phyloP scores from a whole-genome alignment of 2,888 invertebrate genomes.

The Diadegma fenestrale region DNA sequence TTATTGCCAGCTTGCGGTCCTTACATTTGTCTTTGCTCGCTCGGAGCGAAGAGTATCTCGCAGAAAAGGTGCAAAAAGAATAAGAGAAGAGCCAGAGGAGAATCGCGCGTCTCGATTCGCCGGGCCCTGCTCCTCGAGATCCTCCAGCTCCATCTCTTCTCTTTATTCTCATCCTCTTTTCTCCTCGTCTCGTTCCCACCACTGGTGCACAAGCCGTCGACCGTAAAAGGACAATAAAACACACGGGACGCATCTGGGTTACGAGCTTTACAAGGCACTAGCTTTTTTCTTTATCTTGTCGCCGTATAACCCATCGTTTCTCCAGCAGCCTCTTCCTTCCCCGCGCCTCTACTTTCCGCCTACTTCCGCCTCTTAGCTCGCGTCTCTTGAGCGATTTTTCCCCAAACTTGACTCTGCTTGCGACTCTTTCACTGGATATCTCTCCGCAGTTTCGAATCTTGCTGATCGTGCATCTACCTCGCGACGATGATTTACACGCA shows the following conservation, averaged over 20 bases:
- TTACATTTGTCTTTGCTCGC: background rate
- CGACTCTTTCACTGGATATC: slow-evolving; percentile 42
- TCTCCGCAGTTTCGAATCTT: slow-evolving; percentile 24
- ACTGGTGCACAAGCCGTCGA: slow-evolving; percentile 67
- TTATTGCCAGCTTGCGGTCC: slow-evolving; percentile 23
- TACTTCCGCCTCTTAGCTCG: no score
- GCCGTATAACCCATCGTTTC: slow-evolving; percentile 51
- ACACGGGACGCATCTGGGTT: slow-evolving; percentile 83
- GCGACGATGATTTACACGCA: background rate
- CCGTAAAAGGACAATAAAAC: slow-evolving; percentile 83
- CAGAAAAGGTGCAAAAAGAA: slow-evolving; percentile 17
- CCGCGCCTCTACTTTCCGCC: no score
- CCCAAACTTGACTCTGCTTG: slow-evolving; percentile 57
- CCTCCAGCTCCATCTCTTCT: slow-evolving; percentile 22
- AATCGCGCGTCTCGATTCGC: background rate
- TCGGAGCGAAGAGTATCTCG: slow-evolving; percentile 3
- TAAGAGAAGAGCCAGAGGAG: background rate
- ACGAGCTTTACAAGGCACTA: slow-evolving; percentile 81
- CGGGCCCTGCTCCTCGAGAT: slow-evolving; percentile 14
- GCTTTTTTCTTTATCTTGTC: slow-evolving; percentile 79
- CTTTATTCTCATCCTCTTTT: slow-evolving; percentile 48
- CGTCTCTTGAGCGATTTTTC: slow-evolving; percentile 68
- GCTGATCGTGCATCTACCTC: background rate
- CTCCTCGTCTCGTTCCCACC: slow-evolving; percentile 41
- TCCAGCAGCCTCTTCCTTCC: slow-evolving; percentile 46